phyloP scores from a whole-genome alignment of 2,113 vertebrate genomes.

The Garra rufa region DNA sequence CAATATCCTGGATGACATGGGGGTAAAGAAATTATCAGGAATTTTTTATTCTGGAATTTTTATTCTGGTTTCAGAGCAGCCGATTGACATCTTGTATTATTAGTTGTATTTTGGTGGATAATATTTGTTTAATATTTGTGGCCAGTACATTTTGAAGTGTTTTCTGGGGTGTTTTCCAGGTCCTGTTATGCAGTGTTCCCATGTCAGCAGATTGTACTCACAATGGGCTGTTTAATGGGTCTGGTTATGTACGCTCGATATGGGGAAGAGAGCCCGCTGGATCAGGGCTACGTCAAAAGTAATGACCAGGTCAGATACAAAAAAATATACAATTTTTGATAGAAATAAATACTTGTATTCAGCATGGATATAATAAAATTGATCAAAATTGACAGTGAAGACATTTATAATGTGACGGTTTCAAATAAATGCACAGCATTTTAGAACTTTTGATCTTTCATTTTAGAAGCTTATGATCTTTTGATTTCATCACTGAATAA shows the following conservation, averaged over 20 bases:
- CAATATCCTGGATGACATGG: too few species aligned
- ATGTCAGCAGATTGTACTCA: slow-evolving; percentile 90
- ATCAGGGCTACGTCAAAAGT: slow-evolving; percentile 76
- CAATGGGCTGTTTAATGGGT: slow-evolving; percentile 89
- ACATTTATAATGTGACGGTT: too few species aligned
- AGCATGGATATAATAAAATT: too few species aligned
- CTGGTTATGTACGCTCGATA: slow-evolving; percentile 94
- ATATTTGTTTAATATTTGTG: slow-evolving; percentile 7
- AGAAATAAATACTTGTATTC: too few species aligned
- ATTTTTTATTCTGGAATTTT: too few species aligned
- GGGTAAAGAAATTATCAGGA: too few species aligned
- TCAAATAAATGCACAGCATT: too few species aligned
- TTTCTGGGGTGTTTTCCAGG: slow-evolving; percentile 70
- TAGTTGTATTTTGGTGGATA: not conserved
- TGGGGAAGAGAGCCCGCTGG: slow-evolving; percentile 77
- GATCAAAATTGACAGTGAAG: too few species aligned
- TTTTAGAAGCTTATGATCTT: too few species aligned
- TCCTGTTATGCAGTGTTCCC: slow-evolving; percentile 96
- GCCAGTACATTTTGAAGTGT: not conserved
- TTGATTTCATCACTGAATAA: too few species aligned
- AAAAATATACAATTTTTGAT: too few species aligned
- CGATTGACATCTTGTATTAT: not conserved
- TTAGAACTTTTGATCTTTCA: too few species aligned
- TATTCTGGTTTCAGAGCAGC: not conserved
- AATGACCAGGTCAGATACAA: slow-evolving; percentile 81